Conservation (phyloP, 1,140 invertebrate species). For the Periplaneta americana region DNA sequence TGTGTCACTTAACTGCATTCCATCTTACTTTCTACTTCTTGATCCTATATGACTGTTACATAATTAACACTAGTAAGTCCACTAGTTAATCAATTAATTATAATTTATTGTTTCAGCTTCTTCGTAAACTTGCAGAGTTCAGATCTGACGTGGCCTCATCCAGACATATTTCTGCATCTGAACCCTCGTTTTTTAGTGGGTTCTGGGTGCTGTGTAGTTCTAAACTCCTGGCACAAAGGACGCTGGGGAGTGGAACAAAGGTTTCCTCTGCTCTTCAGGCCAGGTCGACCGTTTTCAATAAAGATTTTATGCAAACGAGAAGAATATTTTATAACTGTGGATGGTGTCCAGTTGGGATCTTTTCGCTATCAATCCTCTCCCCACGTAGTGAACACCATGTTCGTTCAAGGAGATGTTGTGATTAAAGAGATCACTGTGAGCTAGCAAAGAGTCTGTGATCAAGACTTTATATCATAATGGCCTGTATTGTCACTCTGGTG, state of each 20-base stretch:
- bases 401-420: background rate
- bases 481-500: no score
- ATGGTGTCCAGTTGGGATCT: background rate
- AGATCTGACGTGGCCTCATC: constrained; percentile 54
- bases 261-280: background rate
- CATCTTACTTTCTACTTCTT: no score
- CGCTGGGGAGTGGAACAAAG: constrained; percentile 38
- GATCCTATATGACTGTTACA: no score
- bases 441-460: background rate
- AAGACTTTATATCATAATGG: no score
- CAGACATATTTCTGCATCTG: constrained; percentile 53
- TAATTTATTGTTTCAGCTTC: constrained; percentile 50
- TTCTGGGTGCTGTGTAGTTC: constrained; percentile 35
- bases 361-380: background rate
- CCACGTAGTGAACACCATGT: background rate
- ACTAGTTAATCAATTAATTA: no score
- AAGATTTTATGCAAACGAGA: background rate
- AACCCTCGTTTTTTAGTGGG: constrained; percentile 53
- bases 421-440: background rate
- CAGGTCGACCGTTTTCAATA: background rate
- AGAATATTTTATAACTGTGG: background rate
- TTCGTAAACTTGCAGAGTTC: constrained; percentile 61
- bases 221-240: constrained; percentile 40
- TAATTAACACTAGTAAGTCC: no score
- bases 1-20: no score